Evolutionary conservation across 2,888 invertebrate genomes (phyloP).

Genomic region (Calephelis perditalis): DNA sequence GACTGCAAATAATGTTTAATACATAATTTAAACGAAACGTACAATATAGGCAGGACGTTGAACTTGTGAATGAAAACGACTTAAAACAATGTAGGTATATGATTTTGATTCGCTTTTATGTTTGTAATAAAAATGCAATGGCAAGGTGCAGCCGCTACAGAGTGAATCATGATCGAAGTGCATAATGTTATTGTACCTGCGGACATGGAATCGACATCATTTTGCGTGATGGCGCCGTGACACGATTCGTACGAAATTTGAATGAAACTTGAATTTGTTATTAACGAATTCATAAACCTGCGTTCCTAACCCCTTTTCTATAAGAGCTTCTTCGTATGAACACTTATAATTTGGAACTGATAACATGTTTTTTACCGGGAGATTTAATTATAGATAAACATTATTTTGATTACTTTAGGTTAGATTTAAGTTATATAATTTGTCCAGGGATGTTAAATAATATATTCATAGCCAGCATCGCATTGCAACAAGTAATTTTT

Average conservation of each 20-base stretch:
- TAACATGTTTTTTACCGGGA: too few species aligned
- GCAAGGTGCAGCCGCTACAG: slow-evolving; percentile 22
- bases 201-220: slow-evolving; percentile 1
- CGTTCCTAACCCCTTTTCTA: background rate
- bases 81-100: slow-evolving; percentile 1
- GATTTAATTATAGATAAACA: too few species aligned
- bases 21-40: too few species aligned
- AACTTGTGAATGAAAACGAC: slow-evolving; percentile 4
- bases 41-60: background rate
- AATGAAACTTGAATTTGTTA: background rate
- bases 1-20: too few species aligned
- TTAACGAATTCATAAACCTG: background rate
- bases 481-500: too few species aligned
- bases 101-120: slow-evolving; percentile 9
- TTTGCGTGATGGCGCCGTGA: slow-evolving; percentile 10
- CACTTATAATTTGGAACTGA: too few species aligned
- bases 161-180: slow-evolving; percentile 21
- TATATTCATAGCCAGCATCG: too few species aligned
- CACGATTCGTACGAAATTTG: slow-evolving; percentile 14
- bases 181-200: slow-evolving; percentile 17
- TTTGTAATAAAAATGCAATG: slow-evolving; percentile 5
- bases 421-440: too few species aligned
- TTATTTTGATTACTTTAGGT: too few species aligned
- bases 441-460: too few species aligned
- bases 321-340: too few species aligned